These are phyloP conservation scores for Cirrhinus molitorella DNA, from an alignment of 2,797 vertebrate species.

Conservation along the genomic window DNA sequence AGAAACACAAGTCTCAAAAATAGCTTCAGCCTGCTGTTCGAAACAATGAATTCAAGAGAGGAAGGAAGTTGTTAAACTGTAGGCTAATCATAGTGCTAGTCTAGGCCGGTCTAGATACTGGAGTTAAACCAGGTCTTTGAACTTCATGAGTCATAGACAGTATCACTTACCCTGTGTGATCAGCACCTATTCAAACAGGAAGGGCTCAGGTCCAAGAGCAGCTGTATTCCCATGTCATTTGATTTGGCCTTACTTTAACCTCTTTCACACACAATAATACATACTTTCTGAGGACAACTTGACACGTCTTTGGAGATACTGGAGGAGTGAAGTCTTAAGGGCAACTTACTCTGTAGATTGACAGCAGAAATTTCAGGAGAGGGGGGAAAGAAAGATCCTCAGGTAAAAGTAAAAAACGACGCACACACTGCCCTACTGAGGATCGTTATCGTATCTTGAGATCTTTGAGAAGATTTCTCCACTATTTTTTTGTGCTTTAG, in stretches of 20 bases:
- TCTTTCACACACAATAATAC: not conserved
- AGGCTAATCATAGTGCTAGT: slow-evolving; percentile 66
- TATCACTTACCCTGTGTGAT: not conserved
- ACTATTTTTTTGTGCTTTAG: slow-evolving; percentile 6
- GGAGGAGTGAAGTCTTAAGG: not conserved
- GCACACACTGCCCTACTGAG: not conserved
- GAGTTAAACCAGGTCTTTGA: slow-evolving; percentile 61
- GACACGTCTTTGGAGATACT: not conserved
- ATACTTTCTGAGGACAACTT: not conserved
- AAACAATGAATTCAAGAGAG: slow-evolving; percentile 76
- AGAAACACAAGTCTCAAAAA: slow-evolving; percentile 71
- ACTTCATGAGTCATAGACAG: slow-evolving; percentile 25
- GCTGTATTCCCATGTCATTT: not conserved
- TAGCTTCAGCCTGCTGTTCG: slow-evolving; percentile 70
- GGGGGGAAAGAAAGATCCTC: not conserved
- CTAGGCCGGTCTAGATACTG: slow-evolving; percentile 63
- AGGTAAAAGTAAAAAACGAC: not conserved
- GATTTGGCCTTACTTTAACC: slow-evolving; percentile 2
- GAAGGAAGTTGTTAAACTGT: slow-evolving; percentile 79
- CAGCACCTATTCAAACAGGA: slow-evolving; percentile 18
- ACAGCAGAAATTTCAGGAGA: not conserved
- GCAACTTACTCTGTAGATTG: not conserved
- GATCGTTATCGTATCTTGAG: not conserved
- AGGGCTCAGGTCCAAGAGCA: slow-evolving; percentile 11
- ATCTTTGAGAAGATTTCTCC: slow-evolving; percentile 8